A percentile compares a stretch with the other conserved stretches of the same genome.
Conservation (phyloP, 2,888 invertebrate species). For the Horisme vitalbata region DNA sequence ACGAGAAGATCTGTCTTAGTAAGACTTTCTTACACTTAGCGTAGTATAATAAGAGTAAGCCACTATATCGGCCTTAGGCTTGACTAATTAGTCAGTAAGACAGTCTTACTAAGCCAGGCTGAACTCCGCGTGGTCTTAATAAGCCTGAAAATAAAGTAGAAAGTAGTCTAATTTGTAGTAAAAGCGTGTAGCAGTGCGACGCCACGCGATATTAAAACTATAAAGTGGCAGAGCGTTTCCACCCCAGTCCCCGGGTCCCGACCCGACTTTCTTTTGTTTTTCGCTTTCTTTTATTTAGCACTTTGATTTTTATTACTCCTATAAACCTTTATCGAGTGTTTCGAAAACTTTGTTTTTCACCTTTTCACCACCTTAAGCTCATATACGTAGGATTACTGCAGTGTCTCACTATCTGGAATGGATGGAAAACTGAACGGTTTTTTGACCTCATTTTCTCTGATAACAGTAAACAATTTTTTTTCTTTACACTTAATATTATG, state of each 20-base stretch:
- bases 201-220: conserved; percentile 79
- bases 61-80: too few species aligned
- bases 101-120: too few species aligned
- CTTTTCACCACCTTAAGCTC: conserved; percentile 33
- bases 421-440: too few species aligned
- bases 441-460: too few species aligned
- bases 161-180: conserved; percentile 64
- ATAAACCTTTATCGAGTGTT: conserved; percentile 49
- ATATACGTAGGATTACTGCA: not conserved
- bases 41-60: too few species aligned
- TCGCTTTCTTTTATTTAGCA: conserved; percentile 54
- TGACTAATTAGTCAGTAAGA: too few species aligned
- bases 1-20: too few species aligned
- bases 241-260: conserved; percentile 40
- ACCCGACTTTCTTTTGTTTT: conserved; percentile 49
- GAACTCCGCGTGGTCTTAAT: too few species aligned
- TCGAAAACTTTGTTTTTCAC: conserved; percentile 39
- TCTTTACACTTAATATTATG: too few species aligned
- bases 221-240: conserved; percentile 70
- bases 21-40: too few species aligned
- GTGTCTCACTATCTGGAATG: not conserved
- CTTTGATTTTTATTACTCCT: conserved; percentile 52
- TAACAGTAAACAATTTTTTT: too few species aligned
- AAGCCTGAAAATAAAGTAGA: conserved; percentile 2
- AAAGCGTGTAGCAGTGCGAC: conserved; percentile 61